These are phyloP conservation scores for Andrena hattorfiana DNA, from an alignment of 2,888 invertebrate species.

Conservation along the genomic window DNA sequence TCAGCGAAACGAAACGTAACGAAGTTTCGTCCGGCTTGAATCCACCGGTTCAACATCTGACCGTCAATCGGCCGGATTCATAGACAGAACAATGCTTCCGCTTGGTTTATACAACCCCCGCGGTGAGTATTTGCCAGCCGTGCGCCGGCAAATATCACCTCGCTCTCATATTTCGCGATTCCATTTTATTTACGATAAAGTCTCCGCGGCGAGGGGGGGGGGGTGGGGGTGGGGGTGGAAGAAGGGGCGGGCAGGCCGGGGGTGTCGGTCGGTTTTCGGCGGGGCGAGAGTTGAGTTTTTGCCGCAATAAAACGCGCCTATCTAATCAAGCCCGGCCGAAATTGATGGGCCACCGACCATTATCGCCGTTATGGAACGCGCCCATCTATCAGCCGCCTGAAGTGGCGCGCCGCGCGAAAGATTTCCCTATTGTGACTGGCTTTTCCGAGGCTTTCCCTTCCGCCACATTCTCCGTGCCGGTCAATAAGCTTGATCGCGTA, in stretches of 20 bases:
- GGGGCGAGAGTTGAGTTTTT: conserved; percentile 70
- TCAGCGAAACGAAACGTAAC: conserved; percentile 12
- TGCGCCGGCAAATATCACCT: conserved; percentile 63
- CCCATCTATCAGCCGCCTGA: conserved; percentile 68
- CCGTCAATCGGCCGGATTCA: conserved; percentile 61
- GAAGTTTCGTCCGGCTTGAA: not conserved
- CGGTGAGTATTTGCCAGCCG: conserved; percentile 55
- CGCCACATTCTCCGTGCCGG: not conserved
- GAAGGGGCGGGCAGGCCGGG: conserved; percentile 4
- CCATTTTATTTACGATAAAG: conserved; percentile 76
- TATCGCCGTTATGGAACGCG: conserved; percentile 73
- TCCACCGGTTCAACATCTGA: conserved; percentile 34
- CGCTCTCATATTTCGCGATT: conserved; percentile 68
- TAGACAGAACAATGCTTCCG: conserved; percentile 68
- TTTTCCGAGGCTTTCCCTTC: conserved; percentile 43
- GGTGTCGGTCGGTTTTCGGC: conserved; percentile 64
- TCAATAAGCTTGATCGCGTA: conserved; percentile 52
- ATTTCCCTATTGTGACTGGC: conserved; percentile 63
- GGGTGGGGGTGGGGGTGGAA: too few species aligned
- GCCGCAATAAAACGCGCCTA: conserved; percentile 76
- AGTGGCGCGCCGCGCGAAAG: conserved; percentile 53
- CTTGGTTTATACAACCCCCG: conserved; percentile 63
- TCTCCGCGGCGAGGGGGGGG: conserved; percentile 46
- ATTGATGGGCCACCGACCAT: conserved; percentile 75
- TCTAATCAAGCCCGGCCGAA: conserved; percentile 75